Conservation (phyloP, 2,113 vertebrate genomes). For the Gambusia holbrooki region DNA sequence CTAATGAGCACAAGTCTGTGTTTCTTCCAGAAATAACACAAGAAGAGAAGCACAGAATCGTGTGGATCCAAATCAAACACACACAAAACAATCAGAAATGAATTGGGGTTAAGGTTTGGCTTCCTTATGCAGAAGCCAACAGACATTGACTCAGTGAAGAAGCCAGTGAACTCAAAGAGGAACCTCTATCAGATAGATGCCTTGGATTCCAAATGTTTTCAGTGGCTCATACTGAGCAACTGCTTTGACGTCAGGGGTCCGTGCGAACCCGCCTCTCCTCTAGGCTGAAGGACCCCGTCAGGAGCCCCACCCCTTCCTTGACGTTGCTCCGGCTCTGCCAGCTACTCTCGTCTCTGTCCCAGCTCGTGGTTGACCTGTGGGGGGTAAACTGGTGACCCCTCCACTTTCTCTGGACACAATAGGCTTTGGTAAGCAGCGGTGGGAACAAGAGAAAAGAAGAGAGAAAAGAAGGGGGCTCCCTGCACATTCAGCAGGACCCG, state of each 20-base stretch:
- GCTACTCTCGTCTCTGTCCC: conserved; percentile 39
- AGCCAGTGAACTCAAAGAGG: too few species aligned
- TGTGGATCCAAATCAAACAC: background rate
- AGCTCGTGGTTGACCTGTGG: conserved; percentile 84
- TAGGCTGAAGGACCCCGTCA: conserved; percentile 28
- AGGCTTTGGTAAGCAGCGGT: conserved; percentile 93
- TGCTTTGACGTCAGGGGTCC: too few species aligned
- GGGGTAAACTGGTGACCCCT: conserved; percentile 88
- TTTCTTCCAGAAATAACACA: background rate
- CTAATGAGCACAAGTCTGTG: too few species aligned
- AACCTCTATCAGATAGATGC: conserved; percentile 66
- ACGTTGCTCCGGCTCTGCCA: conserved; percentile 77
- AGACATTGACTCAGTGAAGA: background rate
- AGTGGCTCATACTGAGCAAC: background rate
- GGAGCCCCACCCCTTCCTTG: background rate
- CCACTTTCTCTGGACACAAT: conserved; percentile 91
- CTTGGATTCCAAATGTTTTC: conserved; percentile 77
- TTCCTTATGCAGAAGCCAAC: background rate
- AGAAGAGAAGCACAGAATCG: background rate
- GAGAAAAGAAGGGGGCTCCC: conserved; percentile 79
- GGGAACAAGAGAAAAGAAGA: conserved; percentile 86
- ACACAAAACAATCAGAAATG: too few species aligned
- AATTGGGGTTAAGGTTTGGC: background rate
- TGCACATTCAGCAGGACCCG: conserved; percentile 88
- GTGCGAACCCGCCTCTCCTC: conserved; percentile 11